Conservation (phyloP, 2,797 vertebrate genomes). For the Xenentodon cancila region DNA sequence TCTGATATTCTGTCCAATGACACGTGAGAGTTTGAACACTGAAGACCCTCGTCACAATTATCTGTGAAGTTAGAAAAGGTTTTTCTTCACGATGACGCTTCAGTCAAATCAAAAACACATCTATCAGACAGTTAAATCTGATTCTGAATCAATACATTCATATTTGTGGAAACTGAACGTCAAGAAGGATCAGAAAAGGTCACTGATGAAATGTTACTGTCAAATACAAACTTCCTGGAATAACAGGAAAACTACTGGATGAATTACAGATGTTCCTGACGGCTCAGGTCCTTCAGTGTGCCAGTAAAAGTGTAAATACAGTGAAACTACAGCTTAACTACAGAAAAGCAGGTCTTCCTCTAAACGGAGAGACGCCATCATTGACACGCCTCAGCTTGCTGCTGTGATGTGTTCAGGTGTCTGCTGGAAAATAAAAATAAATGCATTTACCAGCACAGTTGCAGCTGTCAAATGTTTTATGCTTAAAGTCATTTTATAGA, state of each 20-base stretch:
- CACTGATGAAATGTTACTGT: too few relatives aligned
- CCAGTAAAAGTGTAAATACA: too few relatives aligned
- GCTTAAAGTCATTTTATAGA: neutral
- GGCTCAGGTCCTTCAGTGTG: too few relatives aligned
- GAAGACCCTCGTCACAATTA: neutral
- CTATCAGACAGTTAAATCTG: accelerated
- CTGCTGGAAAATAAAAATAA: neutral
- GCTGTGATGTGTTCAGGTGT: neutral
- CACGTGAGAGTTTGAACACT: neutral
- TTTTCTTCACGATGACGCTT: neutral
- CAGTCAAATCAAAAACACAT: neutral
- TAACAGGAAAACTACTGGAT: too few relatives aligned
- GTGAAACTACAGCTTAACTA: neutral
- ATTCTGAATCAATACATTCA: accelerated
- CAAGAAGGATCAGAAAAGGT: too few relatives aligned
- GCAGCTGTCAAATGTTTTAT: neutral
- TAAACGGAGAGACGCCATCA: neutral
- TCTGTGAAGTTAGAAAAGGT: neutral
- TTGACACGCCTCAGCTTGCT: neutral
- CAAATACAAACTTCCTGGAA: too few relatives aligned
- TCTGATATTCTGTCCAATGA: conserved; percentile 25
- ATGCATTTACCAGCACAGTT: conserved; percentile 15
- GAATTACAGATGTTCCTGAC: too few relatives aligned
- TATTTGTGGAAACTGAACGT: too few relatives aligned
- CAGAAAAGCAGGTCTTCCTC: neutral